These are phyloP conservation scores for Blomia tropicalis DNA, from an alignment of 2,888 invertebrate species.

Conservation along the genomic window DNA sequence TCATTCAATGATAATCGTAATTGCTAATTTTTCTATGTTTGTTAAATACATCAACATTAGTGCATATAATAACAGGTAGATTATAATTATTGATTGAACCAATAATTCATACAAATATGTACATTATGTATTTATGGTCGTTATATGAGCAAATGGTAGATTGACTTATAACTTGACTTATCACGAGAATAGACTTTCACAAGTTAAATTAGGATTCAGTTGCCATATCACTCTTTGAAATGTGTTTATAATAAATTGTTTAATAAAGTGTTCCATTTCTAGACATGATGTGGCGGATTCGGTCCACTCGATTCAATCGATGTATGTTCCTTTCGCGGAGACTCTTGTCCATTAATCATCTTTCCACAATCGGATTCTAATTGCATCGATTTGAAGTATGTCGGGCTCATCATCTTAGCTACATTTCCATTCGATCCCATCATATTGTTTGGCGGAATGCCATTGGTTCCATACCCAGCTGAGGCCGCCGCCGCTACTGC, in stretches of 20 bases:
- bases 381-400: slow-evolving; percentile 2
- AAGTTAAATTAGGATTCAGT: slow-evolving; percentile 1
- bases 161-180: no score
- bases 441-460: background rate
- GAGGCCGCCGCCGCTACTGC: background rate
- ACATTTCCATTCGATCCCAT: background rate
- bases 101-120: no score
- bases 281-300: no score
- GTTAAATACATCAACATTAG: no score
- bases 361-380: background rate
- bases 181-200: no score
- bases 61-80: no score
- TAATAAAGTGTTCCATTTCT: no score
- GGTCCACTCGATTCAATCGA: background rate
- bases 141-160: no score
- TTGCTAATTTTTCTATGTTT: no score
- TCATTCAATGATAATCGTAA: no score
- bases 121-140: no score
- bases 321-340: background rate
- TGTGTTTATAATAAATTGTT: background rate
- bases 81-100: no score
- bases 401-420: slow-evolving; percentile 5
- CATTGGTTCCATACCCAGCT: slow-evolving; percentile 1
- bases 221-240: background rate
- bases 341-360: background rate